Percentiles rank a stretch among this genome's conserved stretches.
These are phyloP conservation scores for Vultur gryphus DNA, from an alignment of 2,797 vertebrate genomes.

Conservation along the genomic window DNA sequence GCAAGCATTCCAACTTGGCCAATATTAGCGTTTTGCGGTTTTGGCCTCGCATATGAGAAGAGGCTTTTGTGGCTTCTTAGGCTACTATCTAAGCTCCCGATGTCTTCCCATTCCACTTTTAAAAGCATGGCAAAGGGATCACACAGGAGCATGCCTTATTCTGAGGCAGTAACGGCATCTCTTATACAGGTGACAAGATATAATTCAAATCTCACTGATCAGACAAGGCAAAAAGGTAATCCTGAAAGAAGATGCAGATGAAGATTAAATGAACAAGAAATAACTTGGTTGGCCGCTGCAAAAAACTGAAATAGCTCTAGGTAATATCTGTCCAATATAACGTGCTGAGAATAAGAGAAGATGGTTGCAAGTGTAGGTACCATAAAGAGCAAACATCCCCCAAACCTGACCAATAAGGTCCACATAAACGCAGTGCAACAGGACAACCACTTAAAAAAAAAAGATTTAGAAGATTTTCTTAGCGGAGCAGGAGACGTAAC, in stretches of 20 bases:
- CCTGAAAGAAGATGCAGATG: neutral
- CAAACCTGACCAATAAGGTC: neutral
- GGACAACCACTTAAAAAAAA: neutral
- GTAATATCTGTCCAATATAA: neutral
- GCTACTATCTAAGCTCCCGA: neutral
- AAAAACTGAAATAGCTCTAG: neutral
- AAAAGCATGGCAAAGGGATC: neutral
- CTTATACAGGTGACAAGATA: neutral
- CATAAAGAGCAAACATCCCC: neutral
- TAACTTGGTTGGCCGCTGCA: neutral
- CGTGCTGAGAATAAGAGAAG: neutral
- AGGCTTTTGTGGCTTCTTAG: neutral
- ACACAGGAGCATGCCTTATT: neutral
- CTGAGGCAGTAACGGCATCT: neutral
- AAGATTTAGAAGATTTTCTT: neutral
- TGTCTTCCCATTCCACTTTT: neutral
- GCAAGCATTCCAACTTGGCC: neutral
- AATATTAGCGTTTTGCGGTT: neutral
- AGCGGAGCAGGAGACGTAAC: neutral
- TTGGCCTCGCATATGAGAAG: neutral
- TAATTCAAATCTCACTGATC: neutral
- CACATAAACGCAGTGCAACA: neutral
- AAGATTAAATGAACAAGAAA: neutral
- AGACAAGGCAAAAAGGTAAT: neutral
- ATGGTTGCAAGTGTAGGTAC: neutral